These are phyloP conservation scores for Himalopsyche phryganea DNA, from an alignment of 1,140 invertebrate genomes.

Conservation along the genomic window DNA sequence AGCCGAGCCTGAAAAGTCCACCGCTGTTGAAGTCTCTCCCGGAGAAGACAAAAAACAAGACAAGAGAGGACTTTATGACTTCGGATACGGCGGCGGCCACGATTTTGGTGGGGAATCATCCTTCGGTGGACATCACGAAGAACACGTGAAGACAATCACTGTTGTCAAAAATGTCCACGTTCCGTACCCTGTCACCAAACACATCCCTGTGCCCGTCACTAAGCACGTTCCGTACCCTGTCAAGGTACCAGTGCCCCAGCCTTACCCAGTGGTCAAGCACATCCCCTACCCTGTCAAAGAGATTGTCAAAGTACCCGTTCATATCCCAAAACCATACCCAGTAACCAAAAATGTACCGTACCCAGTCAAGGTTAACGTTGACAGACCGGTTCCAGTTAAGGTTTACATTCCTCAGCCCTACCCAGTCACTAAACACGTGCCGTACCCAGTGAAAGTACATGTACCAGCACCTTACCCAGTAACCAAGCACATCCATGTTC, in stretches of 20 bases:
- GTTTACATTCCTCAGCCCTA: conserved; percentile 62
- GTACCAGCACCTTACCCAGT: conserved; percentile 69
- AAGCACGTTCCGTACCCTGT: conserved; percentile 56
- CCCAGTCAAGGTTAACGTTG: conserved; percentile 61
- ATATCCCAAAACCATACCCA: conserved; percentile 60
- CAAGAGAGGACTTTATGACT: conserved; percentile 61
- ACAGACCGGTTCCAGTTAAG: conserved; percentile 61
- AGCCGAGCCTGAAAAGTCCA: conserved; percentile 44
- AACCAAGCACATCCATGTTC: conserved; percentile 64
- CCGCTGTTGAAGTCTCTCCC: conserved; percentile 39
- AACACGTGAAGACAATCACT: conserved; percentile 69
- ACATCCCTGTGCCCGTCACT: conserved; percentile 55
- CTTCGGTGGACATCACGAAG: conserved; percentile 46
- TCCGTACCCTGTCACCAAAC: conserved; percentile 61
- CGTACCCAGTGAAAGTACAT: conserved; percentile 64
- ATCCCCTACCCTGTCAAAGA: conserved; percentile 63
- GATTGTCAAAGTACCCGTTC: conserved; percentile 59
- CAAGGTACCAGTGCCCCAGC: conserved; percentile 57
- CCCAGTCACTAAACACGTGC: conserved; percentile 65
- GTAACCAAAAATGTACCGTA: conserved; percentile 64
- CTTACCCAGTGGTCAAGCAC: conserved; percentile 62
- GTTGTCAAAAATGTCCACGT: conserved; percentile 68
- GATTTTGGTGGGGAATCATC: conserved; percentile 34
- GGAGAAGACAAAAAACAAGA: conserved; percentile 60
- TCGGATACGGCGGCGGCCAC: conserved; percentile 38